Conservation (phyloP, 2,888 invertebrate species). For the Zygothrica quintamaculata region DNA sequence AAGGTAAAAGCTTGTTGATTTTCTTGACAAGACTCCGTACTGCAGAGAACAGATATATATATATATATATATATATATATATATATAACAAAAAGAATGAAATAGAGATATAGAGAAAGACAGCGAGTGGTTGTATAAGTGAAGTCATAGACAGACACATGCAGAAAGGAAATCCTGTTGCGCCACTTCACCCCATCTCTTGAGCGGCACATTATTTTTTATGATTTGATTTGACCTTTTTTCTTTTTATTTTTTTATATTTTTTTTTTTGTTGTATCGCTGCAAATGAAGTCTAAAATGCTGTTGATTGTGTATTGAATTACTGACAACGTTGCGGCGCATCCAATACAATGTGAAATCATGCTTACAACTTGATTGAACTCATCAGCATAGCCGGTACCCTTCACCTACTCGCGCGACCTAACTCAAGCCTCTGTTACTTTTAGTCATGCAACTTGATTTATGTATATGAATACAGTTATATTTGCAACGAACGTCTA, state of each 20-base stretch:
- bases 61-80: too few relatives aligned
- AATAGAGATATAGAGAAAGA: not conserved
- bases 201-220: slow-evolving; percentile 73
- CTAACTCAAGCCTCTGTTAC: not conserved
- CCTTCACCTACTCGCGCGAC: slow-evolving; percentile 23
- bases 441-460: slow-evolving; percentile 22
- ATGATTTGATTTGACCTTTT: slow-evolving; percentile 69
- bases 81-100: not conserved
- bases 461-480: slow-evolving; percentile 22
- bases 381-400: slow-evolving; percentile 55
- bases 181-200: slow-evolving; percentile 36
- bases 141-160: slow-evolving; percentile 22
- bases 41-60: not conserved
- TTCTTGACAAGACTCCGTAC: slow-evolving; percentile 27
- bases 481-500: slow-evolving; percentile 19
- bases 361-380: slow-evolving; percentile 78
- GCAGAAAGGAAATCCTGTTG: slow-evolving; percentile 69
- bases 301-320: slow-evolving; percentile 76
- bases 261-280: slow-evolving; percentile 11
- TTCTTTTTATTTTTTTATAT: slow-evolving; percentile 30
- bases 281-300: slow-evolving; percentile 75
- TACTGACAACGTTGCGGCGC: slow-evolving; percentile 58
- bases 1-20: slow-evolving; percentile 66
- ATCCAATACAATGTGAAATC: slow-evolving; percentile 71
- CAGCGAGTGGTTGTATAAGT: not conserved